Conservation (phyloP, 2,888 invertebrate species). For the Nomada fabriciana region DNA sequence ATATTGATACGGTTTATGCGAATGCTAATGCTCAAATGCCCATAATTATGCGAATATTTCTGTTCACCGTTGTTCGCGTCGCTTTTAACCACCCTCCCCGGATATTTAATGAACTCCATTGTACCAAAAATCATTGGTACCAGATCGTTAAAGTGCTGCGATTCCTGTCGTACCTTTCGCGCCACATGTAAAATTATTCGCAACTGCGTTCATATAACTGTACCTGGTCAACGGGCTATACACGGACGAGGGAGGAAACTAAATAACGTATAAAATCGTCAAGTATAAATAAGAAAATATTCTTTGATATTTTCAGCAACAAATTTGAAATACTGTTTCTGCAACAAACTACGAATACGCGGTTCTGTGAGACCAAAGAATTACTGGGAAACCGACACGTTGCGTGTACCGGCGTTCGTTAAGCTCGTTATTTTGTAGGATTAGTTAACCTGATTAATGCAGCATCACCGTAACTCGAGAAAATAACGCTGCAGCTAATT, state of each 20-base stretch:
- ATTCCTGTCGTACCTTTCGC: background rate
- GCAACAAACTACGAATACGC: background rate
- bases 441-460: constrained; percentile 49
- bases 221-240: background rate
- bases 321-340: too few species aligned
- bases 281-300: constrained; percentile 32
- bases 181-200: background rate
- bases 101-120: constrained; percentile 25
- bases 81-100: constrained; percentile 24
- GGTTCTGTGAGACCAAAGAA: background rate
- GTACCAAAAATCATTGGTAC: constrained; percentile 30
- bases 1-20: constrained; percentile 62
- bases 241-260: background rate
- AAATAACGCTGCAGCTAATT: background rate
- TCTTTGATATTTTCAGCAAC: too few species aligned
- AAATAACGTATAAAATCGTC: background rate
- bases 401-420: constrained; percentile 19
- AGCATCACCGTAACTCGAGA: background rate
- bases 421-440: constrained; percentile 38
- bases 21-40: constrained; percentile 53
- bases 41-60: constrained; percentile 65
- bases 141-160: constrained; percentile 15
- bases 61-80: constrained; percentile 5
- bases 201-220: background rate
- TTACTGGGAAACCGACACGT: background rate